Percentiles rank a stretch among this genome's conserved stretches.
These are phyloP conservation scores for Dendrolimus punctatus DNA, from an alignment of 1,140 invertebrate genomes.

Conservation along the genomic window DNA sequence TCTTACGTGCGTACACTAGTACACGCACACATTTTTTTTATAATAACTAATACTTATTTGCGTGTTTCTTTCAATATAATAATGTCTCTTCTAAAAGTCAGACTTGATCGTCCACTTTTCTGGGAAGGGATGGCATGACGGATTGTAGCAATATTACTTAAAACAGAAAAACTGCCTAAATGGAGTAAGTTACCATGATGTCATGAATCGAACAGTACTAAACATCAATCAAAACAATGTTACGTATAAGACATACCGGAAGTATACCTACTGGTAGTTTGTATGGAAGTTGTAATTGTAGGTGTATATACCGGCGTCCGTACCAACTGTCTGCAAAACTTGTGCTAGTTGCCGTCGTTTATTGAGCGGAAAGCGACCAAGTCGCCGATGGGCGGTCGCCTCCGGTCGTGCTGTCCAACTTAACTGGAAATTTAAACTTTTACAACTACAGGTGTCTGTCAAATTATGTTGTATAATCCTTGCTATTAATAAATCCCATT, in stretches of 20 bases:
- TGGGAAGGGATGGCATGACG: no score
- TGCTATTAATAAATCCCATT: no score
- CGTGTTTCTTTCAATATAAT: no score
- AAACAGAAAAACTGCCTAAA: no score
- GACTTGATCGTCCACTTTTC: no score
- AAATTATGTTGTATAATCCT: not conserved
- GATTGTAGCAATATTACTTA: no score
- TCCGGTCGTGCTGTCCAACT: slow-evolving; percentile 14
- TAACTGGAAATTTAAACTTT: not conserved
- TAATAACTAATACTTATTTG: no score
- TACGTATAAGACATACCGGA: slow-evolving; percentile 7
- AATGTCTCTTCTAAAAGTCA: no score
- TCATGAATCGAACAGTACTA: no score
- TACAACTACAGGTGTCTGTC: slow-evolving; percentile 4
- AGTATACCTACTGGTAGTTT: slow-evolving; percentile 28
- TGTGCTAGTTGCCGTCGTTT: slow-evolving; percentile 18
- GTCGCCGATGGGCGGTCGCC: slow-evolving; percentile 1
- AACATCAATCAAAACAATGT: not conserved
- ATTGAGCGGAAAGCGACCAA: slow-evolving; percentile 28
- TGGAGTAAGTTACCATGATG: no score
- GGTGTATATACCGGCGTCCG: slow-evolving; percentile 5
- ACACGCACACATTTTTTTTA: no score
- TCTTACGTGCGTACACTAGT: no score
- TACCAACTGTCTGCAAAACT: slow-evolving; percentile 7
- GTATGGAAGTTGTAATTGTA: slow-evolving; percentile 27